Base-by-base conservation (phyloP, 2,797 vertebrate species). In the Mycteria americana region DNA sequence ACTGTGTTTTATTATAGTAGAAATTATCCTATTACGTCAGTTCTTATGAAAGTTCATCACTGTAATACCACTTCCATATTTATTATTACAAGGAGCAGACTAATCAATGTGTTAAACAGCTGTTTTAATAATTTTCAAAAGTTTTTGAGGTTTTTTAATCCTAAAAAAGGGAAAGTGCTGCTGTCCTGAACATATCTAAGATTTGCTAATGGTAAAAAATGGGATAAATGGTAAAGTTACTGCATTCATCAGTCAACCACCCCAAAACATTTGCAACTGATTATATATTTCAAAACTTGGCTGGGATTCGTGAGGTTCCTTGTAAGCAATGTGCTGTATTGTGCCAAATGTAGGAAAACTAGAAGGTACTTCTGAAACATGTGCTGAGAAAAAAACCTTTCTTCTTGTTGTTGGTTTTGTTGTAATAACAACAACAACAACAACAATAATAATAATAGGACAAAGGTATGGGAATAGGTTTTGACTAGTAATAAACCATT, bases 191-290 rank as follows among this genome's bases (percentile, higher is more conserved):
- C 93, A 87, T 67, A 95, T 93, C 95, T 88, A 60, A 95, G 78
- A 86, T 95, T 96, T 72, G 75, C 88, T 94, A 95, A 95, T 91
- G 88, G 92, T 91, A 95, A 98, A 96, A 97, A 97, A 96, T 81
- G 89, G 74, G 79, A 95, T 91, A 95, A 86, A 92, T 84, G 95
- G 84, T 95, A 93, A 96, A 96, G 97, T 98, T 96, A 97, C 96
- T 74, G n/a, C 91, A 73, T 92, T 88, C 93, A 85, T 98, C 97
- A 81, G 95, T 95, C 97, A 96, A 50, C 97, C 98, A 97, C 97
- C 94, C 97, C 10, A 56, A 97, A 98, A 98, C 98, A 98, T 98
- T 98, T 98, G 98, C 97, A 98, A 97, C 94, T 94, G 96, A 98
- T 98, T 98, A 98, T 37, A 31, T 73, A 53, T 94, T 92, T 95